Percentiles rank a stretch among this genome's conserved stretches.
These are phyloP conservation scores for Coelopa frigida DNA, from an alignment of 1,140 invertebrate genomes.

Conservation along the genomic window DNA sequence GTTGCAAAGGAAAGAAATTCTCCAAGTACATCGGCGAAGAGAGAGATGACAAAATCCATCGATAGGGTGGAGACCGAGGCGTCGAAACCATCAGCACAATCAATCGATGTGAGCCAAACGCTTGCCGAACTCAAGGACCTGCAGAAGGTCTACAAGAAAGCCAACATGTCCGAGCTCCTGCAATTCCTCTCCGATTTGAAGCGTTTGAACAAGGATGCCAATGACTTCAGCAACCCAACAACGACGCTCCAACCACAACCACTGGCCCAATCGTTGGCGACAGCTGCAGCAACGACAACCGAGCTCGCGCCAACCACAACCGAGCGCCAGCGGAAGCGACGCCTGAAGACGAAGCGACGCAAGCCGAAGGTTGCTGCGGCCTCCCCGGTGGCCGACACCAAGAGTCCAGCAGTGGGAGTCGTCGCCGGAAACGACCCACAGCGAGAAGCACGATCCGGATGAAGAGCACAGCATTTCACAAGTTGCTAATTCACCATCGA, in stretches of 20 bases:
- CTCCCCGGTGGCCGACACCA: no score
- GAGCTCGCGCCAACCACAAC: conserved; percentile 5
- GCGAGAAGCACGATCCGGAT: background rate
- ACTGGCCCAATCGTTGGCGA: background rate
- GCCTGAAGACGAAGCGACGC: conserved; percentile 4
- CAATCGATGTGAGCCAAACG: conserved; percentile 17
- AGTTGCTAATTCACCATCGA: no score
- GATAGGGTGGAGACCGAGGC: no score
- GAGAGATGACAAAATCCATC: background rate
- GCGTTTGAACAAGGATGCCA: no score
- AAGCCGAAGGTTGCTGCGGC: no score
- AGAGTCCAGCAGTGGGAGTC: conserved; percentile 2
- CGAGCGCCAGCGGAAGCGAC: background rate
- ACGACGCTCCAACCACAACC: conserved; percentile 12
- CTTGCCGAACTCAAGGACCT: no score
- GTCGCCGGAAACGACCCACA: conserved; percentile 11
- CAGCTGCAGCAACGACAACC: background rate
- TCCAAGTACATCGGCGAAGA: no score
- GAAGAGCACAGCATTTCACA: background rate
- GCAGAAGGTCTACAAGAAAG: no score
- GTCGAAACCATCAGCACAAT: no score
- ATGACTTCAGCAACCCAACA: no score
- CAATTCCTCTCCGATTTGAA: conserved; percentile 25
- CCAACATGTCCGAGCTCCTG: no score
- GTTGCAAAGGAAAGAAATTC: background rate